A percentile compares a stretch with the other conserved stretches of the same genome.
These are phyloP conservation scores for Lydus trimaculatus DNA, from an alignment of 2,888 invertebrate species.

Conservation along the genomic window DNA sequence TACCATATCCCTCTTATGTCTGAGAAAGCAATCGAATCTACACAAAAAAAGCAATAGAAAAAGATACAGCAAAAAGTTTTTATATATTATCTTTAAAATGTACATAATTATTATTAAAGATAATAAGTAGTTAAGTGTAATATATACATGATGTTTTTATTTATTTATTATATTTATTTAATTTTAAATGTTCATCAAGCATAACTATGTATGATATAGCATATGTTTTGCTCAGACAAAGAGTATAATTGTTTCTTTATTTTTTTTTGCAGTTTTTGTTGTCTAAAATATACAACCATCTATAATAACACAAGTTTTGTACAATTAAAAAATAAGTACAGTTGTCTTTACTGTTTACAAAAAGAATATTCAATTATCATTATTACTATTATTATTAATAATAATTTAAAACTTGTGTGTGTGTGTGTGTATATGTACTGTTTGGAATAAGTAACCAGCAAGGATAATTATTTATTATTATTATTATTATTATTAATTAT, in stretches of 20 bases:
- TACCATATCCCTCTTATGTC: conserved; percentile 49
- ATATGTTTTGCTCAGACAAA: conserved; percentile 49
- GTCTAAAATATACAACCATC: conserved; percentile 50
- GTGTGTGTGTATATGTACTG: neutral
- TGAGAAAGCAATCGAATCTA: conserved; percentile 38
- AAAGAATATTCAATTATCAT: conserved; percentile 24
- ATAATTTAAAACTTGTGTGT: neutral
- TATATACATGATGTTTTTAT: conserved; percentile 27
- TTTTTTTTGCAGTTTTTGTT: neutral
- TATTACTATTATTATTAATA: neutral
- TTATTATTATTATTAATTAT: neutral
- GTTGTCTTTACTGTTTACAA: conserved; percentile 46
- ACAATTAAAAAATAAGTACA: conserved; percentile 73
- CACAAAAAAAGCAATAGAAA: conserved; percentile 9
- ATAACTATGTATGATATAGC: conserved; percentile 2
- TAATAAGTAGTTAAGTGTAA: conserved; percentile 39
- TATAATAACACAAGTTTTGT: conserved; percentile 68
- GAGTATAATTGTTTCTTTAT: conserved; percentile 40
- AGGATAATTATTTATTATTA: neutral
- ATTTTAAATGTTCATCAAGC: neutral
- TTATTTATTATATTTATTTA: neutral
- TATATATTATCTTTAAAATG: neutral
- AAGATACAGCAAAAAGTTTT: conserved; percentile 5
- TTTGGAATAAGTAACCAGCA: neutral
- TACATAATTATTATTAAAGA: conserved; percentile 9